phyloP scores from a whole-genome alignment of 2,797 vertebrate species.

The Hylomyscus alleni region DNA sequence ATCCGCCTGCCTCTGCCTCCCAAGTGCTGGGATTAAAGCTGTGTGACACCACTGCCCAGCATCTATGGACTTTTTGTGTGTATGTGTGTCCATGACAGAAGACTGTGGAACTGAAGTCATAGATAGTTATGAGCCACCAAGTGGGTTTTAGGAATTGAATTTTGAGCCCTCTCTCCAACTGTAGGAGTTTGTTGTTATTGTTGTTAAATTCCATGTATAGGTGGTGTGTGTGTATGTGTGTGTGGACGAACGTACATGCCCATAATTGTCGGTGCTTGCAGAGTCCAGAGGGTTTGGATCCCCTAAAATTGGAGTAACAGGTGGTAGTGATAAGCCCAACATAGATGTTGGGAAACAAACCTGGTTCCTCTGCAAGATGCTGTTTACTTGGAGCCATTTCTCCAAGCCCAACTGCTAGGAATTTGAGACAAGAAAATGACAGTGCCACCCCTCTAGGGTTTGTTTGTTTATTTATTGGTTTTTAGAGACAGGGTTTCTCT shows the following conservation, averaged over 20 bases:
- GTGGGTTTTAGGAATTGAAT: no score
- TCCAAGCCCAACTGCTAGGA: background rate
- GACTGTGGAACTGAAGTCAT: no score
- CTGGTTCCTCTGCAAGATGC: background rate
- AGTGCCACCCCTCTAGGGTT: background rate
- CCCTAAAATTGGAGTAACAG: background rate
- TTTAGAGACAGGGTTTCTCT: no score
- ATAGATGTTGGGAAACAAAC: background rate
- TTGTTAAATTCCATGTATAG: background rate
- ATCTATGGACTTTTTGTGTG: no score
- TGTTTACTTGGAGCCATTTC: background rate
- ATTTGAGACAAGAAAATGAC: background rate
- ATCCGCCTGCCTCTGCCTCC: no score
- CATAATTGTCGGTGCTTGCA: background rate
- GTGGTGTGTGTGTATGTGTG: background rate
- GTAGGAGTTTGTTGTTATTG: background rate
- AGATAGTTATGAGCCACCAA: no score
- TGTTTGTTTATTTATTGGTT: no score
- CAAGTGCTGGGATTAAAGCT: no score
- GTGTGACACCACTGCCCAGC: no score
- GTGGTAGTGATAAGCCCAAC: background rate
- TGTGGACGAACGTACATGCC: background rate
- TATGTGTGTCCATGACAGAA: no score
- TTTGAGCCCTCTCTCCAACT: background rate
- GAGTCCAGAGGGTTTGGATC: background rate